Evolutionary conservation across 2,888 invertebrate species (phyloP), one percentile per base, ranked within the genome.

Genomic region (Polyommatus icarus): DNA sequence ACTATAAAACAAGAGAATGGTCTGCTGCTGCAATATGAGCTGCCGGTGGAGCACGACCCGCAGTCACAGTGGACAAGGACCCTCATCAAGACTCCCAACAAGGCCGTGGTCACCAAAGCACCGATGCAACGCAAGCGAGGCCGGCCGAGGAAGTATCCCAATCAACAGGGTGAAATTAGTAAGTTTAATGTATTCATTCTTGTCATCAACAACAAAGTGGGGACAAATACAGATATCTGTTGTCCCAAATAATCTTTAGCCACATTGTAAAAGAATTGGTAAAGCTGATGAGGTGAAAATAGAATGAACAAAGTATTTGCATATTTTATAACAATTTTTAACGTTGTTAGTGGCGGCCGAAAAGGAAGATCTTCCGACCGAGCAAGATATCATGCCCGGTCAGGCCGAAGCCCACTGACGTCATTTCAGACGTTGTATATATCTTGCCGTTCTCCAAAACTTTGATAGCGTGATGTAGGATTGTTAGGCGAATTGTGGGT

Each of bases 1-100:
- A 93, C 94, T n/a, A 94, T 94, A 84, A 94, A 94, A 80, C 94
- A 94, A 84, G 94, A 94, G 81, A 94, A 94, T 87, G 94, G 94
- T 0, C 83, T 92, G 18, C 87, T 94, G 1, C 85, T 94, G 1
- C 94, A 94, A 82, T 94, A 94, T 84, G 94, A 94, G 82, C 82
- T 94, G 79, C 94, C 94, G 0, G 90, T 94, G 59, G 94, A 94
- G 79, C 92, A 94, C 83, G 93, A 94, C 36, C 90, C 91, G 0
- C 86, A 87, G 12, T 85, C 88, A 0, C 87, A 89, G 61, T 94
- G 94, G 94, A 90, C 92, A 0, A 83, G 91, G 76, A 88, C 90
- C 0, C 79, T 90, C 29, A 86, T 87, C 24, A 90, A 88, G 81
- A 87, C 89, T 18, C 87, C 89, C 0, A 85, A 80, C 77, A 88